phyloP scores from a whole-genome alignment of 2,113 vertebrate species.

The Odontesthes bonariensis region DNA sequence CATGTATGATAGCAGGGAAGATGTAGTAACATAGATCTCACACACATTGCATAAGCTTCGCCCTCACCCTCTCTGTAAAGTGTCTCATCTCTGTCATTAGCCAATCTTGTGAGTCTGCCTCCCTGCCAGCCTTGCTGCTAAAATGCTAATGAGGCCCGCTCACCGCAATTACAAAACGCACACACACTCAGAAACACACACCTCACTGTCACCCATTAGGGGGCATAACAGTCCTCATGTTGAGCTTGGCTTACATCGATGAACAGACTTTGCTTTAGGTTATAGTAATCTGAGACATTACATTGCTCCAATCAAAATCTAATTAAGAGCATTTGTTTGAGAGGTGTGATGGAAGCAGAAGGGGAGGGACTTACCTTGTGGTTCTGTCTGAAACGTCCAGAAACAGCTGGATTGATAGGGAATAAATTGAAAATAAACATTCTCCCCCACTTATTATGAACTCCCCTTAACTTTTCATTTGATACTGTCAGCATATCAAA shows the following conservation, averaged over 20 bases:
- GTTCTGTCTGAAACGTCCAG: no score
- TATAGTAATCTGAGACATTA: slow-evolving; percentile 47
- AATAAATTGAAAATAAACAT: background rate
- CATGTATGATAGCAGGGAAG: slow-evolving; percentile 23
- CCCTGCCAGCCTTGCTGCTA: slow-evolving; percentile 56
- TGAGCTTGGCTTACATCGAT: slow-evolving; percentile 29
- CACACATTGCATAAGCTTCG: slow-evolving; percentile 44
- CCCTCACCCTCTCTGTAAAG: slow-evolving; percentile 55
- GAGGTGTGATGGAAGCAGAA: background rate
- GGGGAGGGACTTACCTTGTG: background rate
- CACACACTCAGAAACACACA: slow-evolving; percentile 38
- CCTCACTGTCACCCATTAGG: slow-evolving; percentile 35
- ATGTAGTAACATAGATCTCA: slow-evolving; percentile 28
- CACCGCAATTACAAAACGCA: slow-evolving; percentile 58
- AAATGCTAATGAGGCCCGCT: slow-evolving; percentile 65
- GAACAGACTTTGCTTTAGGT: slow-evolving; percentile 25
- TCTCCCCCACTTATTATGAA: background rate
- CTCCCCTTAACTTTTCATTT: background rate
- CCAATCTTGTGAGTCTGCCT: slow-evolving; percentile 63
- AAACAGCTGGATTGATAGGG: background rate
- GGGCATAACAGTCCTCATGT: slow-evolving; percentile 17
- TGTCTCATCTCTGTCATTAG: slow-evolving; percentile 73
- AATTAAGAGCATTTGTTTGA: slow-evolving; percentile 28
- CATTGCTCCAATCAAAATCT: slow-evolving; percentile 47
- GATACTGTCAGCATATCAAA: background rate